Percentiles rank a stretch among this genome's conserved stretches.
Evolutionary conservation across 1,140 invertebrate genomes (phyloP).

Genomic region (Tenebrio molitor): DNA sequence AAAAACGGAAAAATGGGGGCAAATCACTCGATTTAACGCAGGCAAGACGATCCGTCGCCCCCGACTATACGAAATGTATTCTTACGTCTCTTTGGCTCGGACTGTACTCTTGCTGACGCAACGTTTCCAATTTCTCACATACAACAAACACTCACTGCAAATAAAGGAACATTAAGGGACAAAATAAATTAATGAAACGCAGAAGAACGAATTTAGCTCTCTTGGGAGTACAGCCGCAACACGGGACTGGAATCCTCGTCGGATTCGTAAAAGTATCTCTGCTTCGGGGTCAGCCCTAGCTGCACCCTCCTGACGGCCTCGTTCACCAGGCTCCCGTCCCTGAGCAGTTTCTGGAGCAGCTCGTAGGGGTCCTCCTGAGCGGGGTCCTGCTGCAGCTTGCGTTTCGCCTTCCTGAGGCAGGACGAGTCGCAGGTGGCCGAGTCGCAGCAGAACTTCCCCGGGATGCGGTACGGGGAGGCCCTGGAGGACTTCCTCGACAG

Average conservation of each 20-base stretch:
- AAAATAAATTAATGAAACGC: slow-evolving; percentile 50
- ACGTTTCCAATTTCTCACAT: slow-evolving; percentile 50
- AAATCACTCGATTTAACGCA: not conserved
- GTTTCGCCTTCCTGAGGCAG: slow-evolving; percentile 60
- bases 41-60: not conserved
- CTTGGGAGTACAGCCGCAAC: slow-evolving; percentile 57
- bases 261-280: slow-evolving; percentile 69
- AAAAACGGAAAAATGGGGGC: slow-evolving; percentile 24
- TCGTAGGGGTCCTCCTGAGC: slow-evolving; percentile 75
- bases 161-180: slow-evolving; percentile 57
- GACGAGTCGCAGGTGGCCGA: slow-evolving; percentile 65
- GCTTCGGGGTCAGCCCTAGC: slow-evolving; percentile 67
- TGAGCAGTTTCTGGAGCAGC: slow-evolving; percentile 74
- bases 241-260: slow-evolving; percentile 67
- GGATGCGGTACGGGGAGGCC: slow-evolving; percentile 74
- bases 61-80: slow-evolving; percentile 32
- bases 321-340: slow-evolving; percentile 78
- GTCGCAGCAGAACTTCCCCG: slow-evolving; percentile 65
- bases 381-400: slow-evolving; percentile 61
- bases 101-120: slow-evolving; percentile 47
- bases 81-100: slow-evolving; percentile 49
- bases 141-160: slow-evolving; percentile 43
- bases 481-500: slow-evolving; percentile 66
- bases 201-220: slow-evolving; percentile 53
- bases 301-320: slow-evolving; percentile 79